phyloP scores from a whole-genome alignment of 2,113 vertebrate species.

The Carassius gibelio region DNA sequence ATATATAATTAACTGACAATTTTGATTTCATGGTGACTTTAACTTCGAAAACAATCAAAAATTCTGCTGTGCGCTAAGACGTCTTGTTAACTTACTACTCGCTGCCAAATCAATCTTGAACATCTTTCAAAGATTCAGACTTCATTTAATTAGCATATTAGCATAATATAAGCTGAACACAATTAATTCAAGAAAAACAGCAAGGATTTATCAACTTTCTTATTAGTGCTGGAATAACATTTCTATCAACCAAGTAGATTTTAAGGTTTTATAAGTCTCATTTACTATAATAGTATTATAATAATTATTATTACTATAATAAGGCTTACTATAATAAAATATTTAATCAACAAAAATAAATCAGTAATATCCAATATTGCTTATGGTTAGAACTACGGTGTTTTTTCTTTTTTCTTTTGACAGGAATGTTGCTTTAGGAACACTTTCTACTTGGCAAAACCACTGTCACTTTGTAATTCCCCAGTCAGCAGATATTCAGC shows the following conservation, averaged over 20 bases:
- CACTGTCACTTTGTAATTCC: not conserved
- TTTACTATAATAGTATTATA: too few relatives aligned
- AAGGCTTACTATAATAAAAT: too few relatives aligned
- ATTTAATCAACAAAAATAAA: not conserved
- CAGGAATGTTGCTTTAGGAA: constrained; percentile 4
- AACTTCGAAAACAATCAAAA: not conserved
- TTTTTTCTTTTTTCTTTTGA: not conserved
- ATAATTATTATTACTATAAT: too few relatives aligned
- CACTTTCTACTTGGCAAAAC: not conserved
- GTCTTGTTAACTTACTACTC: not conserved
- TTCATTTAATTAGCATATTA: not conserved
- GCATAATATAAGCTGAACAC: not conserved
- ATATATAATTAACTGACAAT: not conserved
- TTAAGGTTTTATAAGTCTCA: not conserved
- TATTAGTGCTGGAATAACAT: not conserved
- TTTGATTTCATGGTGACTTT: not conserved
- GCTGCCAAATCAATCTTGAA: not conserved
- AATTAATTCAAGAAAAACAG: not conserved
- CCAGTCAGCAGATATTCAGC: not conserved
- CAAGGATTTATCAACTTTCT: not conserved
- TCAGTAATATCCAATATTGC: not conserved
- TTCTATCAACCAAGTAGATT: not conserved
- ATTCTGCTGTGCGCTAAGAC: not conserved
- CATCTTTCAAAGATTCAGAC: not conserved
- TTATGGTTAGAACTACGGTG: not conserved